Conservation (phyloP, 64 coral and sea anemone species). For the Catalaphyllia jardinei region DNA sequence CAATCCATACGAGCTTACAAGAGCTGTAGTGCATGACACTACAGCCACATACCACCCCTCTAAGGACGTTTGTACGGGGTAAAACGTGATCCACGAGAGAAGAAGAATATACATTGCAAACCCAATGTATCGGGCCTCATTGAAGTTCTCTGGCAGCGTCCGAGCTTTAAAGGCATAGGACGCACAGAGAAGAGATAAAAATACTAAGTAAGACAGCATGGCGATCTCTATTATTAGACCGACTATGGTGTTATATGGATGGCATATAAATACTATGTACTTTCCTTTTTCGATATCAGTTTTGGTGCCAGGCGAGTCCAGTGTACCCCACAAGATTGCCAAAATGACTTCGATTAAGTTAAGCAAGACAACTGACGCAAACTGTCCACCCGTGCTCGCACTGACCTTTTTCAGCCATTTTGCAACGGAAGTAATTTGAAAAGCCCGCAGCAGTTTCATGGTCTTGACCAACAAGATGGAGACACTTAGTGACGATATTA, state of each 20-base stretch:
- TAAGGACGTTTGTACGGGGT: constrained; percentile 50
- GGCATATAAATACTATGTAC: constrained; percentile 51
- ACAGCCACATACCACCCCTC: constrained; percentile 74
- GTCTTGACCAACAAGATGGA: constrained; percentile 56
- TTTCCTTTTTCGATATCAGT: constrained; percentile 30
- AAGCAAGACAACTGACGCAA: constrained; percentile 28
- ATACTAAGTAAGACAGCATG: constrained; percentile 52
- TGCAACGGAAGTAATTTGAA: constrained; percentile 31
- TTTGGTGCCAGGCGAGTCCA: constrained; percentile 43
- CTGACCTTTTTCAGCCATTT: constrained; percentile 51
- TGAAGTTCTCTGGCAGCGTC: constrained; percentile 73
- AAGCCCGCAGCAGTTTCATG: constrained; percentile 46
- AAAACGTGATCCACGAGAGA: constrained; percentile 69
- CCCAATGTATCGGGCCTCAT: constrained; percentile 71
- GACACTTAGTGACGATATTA: constrained; percentile 46
- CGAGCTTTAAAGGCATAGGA: constrained; percentile 78
- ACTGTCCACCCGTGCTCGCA: constrained; percentile 28
- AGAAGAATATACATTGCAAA: constrained; percentile 75
- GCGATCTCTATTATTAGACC: constrained; percentile 33
- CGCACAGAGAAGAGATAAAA: constrained; percentile 51
- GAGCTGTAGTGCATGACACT: constrained; percentile 62
- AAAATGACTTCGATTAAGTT: constrained; percentile 47
- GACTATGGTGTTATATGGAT: constrained; percentile 24
- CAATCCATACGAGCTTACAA: constrained; percentile 68
- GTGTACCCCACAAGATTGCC: constrained; percentile 34